A percentile compares a stretch with the other conserved stretches of the same genome.
These are phyloP conservation scores for Sceloporus tristichus DNA, from an alignment of 2,113 vertebrate species.

Conservation along the genomic window DNA sequence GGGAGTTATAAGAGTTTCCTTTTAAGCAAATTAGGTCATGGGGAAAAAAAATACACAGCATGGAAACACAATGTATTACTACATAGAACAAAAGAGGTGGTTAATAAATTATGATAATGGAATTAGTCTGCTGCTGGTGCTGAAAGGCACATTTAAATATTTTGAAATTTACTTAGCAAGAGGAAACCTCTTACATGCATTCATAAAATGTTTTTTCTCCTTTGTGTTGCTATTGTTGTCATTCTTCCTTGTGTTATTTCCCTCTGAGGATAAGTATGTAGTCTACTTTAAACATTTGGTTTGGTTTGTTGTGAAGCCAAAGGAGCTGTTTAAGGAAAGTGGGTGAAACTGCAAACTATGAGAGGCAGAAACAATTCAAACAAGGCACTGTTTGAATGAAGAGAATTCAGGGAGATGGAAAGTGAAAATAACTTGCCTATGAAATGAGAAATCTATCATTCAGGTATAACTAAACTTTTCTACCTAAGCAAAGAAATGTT, in stretches of 20 bases:
- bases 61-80: constrained; percentile 80
- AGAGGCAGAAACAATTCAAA: constrained; percentile 22
- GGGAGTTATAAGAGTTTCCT: constrained; percentile 85
- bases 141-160: constrained; percentile 79
- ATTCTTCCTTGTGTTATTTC: constrained; percentile 52
- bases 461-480: constrained; percentile 16
- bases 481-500: constrained; percentile 16
- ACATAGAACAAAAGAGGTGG: constrained; percentile 81
- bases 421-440: constrained; percentile 40
- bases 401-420: not conserved
- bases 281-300: constrained; percentile 63
- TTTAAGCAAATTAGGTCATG: constrained; percentile 86
- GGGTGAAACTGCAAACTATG: not conserved
- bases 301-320: constrained; percentile 51
- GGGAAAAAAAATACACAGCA: constrained; percentile 80
- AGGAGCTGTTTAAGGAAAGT: constrained; percentile 24
- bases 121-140: constrained; percentile 74
- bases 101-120: constrained; percentile 88
- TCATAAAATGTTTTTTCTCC: constrained; percentile 61
- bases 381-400: constrained; percentile 2
- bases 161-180: constrained; percentile 70
- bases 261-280: constrained; percentile 51
- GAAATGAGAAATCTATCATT: constrained; percentile 16
- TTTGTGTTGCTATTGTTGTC: constrained; percentile 57
- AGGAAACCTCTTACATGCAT: constrained; percentile 61